These are phyloP conservation scores for Pipra filicauda DNA, from an alignment of 2,113 vertebrate genomes.

Conservation along the genomic window DNA sequence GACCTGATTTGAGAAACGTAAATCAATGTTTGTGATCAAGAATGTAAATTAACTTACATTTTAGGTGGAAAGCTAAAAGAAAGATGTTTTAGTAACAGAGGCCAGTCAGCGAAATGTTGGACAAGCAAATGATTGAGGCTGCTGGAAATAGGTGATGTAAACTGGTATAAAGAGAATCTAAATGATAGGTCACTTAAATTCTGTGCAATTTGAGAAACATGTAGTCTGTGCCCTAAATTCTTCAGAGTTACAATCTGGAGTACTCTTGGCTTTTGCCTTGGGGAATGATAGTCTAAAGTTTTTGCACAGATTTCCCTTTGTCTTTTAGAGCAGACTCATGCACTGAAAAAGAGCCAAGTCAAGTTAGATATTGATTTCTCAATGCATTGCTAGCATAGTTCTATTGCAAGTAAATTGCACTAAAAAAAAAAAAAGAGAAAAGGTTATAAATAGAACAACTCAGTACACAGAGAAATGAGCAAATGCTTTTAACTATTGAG, in stretches of 20 bases:
- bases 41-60: not conserved
- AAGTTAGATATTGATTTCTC: slow-evolving; percentile 10
- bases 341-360: not conserved
- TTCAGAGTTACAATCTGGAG: not conserved
- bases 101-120: not conserved
- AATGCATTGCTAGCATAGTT: not conserved
- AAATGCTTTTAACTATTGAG: not conserved
- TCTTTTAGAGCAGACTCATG: not conserved
- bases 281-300: not conserved
- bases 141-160: not conserved
- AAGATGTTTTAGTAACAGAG: not conserved
- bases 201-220: not conserved
- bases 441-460: not conserved
- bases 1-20: not conserved
- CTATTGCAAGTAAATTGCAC: slow-evolving; percentile 7
- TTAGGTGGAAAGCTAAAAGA: not conserved
- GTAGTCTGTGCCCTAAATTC: slow-evolving; percentile 35
- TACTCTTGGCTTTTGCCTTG: not conserved
- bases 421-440: slow-evolving; percentile 1
- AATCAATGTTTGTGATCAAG: not conserved
- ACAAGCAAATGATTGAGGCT: not conserved
- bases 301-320: not conserved
- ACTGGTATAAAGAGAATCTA: not conserved
- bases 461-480: not conserved
- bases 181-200: not conserved